A percentile compares a stretch with the other conserved stretches of the same genome.
Evolutionary conservation across 2,888 invertebrate species (phyloP).

Genomic region (Azorinus chamasolen): DNA sequence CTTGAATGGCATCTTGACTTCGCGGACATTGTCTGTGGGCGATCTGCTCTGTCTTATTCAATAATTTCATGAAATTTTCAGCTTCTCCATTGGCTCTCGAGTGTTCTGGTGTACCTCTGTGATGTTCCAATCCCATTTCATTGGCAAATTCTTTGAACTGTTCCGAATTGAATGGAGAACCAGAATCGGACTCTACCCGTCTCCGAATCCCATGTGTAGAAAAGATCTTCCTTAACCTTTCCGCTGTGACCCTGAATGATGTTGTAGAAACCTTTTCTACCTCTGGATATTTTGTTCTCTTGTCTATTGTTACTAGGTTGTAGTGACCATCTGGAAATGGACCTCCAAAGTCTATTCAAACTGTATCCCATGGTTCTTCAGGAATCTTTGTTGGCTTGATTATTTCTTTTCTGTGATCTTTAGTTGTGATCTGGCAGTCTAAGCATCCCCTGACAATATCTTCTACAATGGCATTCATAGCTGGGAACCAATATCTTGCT

Average conservation of each 20-base stretch:
- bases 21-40: slow-evolving; percentile 3
- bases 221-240: slow-evolving; percentile 35
- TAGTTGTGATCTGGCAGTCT: slow-evolving; percentile 33
- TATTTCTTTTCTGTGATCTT: slow-evolving; percentile 21
- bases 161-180: slow-evolving; percentile 45
- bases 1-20: background rate
- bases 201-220: slow-evolving; percentile 40
- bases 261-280: slow-evolving; percentile 25
- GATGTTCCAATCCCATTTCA: too few species aligned
- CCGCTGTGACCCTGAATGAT: slow-evolving; percentile 7
- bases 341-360: too few species aligned
- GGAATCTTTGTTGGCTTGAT: slow-evolving; percentile 36
- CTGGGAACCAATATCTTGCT: background rate
- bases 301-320: too few species aligned
- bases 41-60: slow-evolving; percentile 15
- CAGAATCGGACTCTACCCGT: slow-evolving; percentile 35
- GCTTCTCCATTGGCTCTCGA: too few species aligned
- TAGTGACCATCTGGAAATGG: too few species aligned
- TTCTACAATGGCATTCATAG: background rate
- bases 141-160: slow-evolving; percentile 46
- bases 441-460: slow-evolving; percentile 23
- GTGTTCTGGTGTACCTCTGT: too few species aligned
- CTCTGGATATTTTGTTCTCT: slow-evolving; percentile 22
- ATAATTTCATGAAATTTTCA: slow-evolving; percentile 31
- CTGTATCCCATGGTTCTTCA: slow-evolving; percentile 18